These are phyloP conservation scores for Holacanthus passer DNA, from an alignment of 2,113 vertebrate genomes.

Conservation along the genomic window DNA sequence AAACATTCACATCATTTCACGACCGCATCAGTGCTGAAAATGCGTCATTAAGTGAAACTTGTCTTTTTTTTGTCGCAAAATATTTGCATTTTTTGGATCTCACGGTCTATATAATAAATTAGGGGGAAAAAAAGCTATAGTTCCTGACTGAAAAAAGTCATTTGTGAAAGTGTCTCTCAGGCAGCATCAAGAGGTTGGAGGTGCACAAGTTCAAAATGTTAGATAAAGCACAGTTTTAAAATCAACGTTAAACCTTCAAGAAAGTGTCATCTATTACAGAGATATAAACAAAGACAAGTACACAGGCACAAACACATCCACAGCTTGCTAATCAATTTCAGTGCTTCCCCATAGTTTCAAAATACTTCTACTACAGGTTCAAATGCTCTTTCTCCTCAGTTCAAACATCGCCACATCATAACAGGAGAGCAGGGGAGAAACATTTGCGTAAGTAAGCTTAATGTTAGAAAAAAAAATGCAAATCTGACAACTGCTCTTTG, in stretches of 20 bases:
- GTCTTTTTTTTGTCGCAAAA: background rate
- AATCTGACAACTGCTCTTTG: background rate
- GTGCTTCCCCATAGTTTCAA: slow-evolving; percentile 42
- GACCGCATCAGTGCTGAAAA: slow-evolving; percentile 34
- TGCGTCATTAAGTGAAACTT: background rate
- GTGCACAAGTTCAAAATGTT: background rate
- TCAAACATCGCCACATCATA: background rate
- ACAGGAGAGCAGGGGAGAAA: background rate
- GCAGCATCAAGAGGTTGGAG: background rate
- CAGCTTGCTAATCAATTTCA: slow-evolving; percentile 57
- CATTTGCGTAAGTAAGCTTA: background rate
- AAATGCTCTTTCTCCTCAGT: background rate
- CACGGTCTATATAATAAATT: background rate
- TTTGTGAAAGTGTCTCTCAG: slow-evolving; percentile 15
- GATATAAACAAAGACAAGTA: slow-evolving; percentile 40
- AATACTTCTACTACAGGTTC: background rate
- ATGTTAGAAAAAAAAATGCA: background rate
- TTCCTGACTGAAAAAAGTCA: background rate
- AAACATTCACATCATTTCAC: slow-evolving; percentile 6
- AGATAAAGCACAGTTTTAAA: background rate
- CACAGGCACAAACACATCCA: slow-evolving; percentile 30
- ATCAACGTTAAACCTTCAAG: background rate
- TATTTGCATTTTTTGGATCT: background rate
- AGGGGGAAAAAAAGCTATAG: no score
- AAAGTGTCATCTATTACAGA: slow-evolving; percentile 14